phyloP scores from a whole-genome alignment of 2,797 vertebrate genomes.

The Fratercula arctica region DNA sequence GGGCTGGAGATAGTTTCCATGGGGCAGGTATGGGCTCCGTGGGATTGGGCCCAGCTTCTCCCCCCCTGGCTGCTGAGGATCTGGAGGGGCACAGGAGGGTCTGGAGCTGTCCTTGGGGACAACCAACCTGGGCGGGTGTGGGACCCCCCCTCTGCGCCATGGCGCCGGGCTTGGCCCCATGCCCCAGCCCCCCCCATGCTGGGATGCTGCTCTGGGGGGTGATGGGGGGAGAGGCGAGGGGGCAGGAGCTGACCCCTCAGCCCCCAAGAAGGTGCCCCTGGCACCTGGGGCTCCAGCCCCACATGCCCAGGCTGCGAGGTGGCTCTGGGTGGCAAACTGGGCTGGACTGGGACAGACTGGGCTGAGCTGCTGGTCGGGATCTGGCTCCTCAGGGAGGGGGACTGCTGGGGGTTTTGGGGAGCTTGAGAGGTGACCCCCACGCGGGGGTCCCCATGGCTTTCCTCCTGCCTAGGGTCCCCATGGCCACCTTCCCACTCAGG shows the following conservation, averaged over 20 bases:
- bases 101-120: not conserved
- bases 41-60: too few relatives aligned
- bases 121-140: not conserved
- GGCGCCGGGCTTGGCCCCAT: not conserved
- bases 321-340: not conserved
- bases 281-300: not conserved
- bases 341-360: not conserved
- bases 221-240: not conserved
- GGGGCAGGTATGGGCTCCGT: too few relatives aligned
- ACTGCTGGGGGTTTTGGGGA: not conserved
- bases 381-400: not conserved
- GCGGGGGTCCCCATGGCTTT: not conserved
- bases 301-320: accelerated
- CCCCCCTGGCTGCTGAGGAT: too few relatives aligned
- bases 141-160: not conserved
- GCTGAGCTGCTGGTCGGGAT: not conserved
- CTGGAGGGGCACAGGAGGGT: too few relatives aligned
- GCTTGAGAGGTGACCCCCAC: not conserved
- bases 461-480: not conserved
- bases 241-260: not conserved
- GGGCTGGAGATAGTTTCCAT: too few relatives aligned
- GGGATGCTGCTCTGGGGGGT: not conserved
- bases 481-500: too few relatives aligned
- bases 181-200: not conserved
- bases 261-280: too few relatives aligned